Conservation (phyloP, 1,140 invertebrate species). For the Hormaphis cornu region DNA sequence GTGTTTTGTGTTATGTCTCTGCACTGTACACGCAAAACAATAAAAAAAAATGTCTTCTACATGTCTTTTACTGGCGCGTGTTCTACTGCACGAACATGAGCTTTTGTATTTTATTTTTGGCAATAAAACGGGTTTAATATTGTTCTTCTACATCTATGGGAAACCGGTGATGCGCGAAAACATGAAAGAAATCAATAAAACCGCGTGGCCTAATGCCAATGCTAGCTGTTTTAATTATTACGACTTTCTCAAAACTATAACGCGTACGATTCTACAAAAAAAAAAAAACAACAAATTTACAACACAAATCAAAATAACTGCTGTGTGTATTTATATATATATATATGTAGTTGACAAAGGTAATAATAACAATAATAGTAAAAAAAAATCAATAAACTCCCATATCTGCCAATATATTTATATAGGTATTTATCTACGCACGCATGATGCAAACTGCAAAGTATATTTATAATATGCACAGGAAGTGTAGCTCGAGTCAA, state of each 20-base stretch:
- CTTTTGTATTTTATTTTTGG: constrained; percentile 31
- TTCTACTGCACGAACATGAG: constrained; percentile 14
- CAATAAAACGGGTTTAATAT: constrained; percentile 30
- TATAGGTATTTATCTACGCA: too few relatives aligned
- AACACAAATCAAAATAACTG: too few relatives aligned
- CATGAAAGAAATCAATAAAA: constrained; percentile 30
- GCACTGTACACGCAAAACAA: neutral
- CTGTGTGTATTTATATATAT: too few relatives aligned
- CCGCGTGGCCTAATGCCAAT: constrained; percentile 27
- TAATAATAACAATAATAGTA: too few relatives aligned
- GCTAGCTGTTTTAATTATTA: constrained; percentile 29
- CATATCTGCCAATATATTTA: too few relatives aligned
- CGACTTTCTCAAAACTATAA: neutral
- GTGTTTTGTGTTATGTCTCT: neutral
- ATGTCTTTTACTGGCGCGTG: constrained; percentile 27
- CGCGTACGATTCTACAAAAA: too few relatives aligned
- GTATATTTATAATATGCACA: too few relatives aligned
- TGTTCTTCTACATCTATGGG: constrained; percentile 1
- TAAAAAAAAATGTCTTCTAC: constrained; percentile 12
- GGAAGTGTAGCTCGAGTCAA: too few relatives aligned
- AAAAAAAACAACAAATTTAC: too few relatives aligned
- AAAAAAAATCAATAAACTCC: too few relatives aligned
- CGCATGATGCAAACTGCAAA: too few relatives aligned
- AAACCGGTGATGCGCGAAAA: constrained; percentile 23
- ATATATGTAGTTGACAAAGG: too few relatives aligned